These are phyloP conservation scores for Graphium colonna DNA, from an alignment of 2,888 invertebrate species.

Conservation along the genomic window DNA sequence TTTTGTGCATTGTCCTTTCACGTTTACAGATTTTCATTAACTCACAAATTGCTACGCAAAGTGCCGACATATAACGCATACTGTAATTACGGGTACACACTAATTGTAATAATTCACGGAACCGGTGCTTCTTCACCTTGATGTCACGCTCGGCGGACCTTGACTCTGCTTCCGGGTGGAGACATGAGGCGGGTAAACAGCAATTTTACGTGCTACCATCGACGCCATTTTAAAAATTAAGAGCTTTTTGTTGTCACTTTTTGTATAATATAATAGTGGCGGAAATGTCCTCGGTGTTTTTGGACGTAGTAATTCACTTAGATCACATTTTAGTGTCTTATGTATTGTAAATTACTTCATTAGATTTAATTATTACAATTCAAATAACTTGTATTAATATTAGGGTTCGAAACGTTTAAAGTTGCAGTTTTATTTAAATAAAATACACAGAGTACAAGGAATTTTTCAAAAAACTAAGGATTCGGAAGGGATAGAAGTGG, in stretches of 20 bases:
- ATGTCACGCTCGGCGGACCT: slow-evolving; percentile 36
- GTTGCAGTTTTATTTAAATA: no score
- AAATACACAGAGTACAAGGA: no score
- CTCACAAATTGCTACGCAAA: neutral
- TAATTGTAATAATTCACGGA: slow-evolving; percentile 16
- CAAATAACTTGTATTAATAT: no score
- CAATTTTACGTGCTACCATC: slow-evolving; percentile 14
- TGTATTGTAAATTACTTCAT: neutral
- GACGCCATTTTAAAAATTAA: slow-evolving; percentile 9
- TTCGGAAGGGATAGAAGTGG: no score
- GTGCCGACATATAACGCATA: neutral
- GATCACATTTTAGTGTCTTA: no score
- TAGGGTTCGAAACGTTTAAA: no score
- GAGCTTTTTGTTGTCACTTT: slow-evolving; percentile 16
- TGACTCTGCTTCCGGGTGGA: slow-evolving; percentile 33
- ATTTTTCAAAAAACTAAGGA: no score
- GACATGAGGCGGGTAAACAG: slow-evolving; percentile 10
- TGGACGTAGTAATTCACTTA: no score
- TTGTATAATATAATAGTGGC: neutral
- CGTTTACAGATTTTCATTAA: neutral
- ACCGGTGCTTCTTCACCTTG: slow-evolving; percentile 20
- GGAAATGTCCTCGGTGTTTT: no score
- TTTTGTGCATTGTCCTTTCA: no score
- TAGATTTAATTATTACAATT: neutral
- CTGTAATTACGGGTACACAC: slow-evolving; percentile 11